These are phyloP conservation scores for Cerceris ruficornis DNA, from an alignment of 2,888 invertebrate species.

Conservation along the genomic window DNA sequence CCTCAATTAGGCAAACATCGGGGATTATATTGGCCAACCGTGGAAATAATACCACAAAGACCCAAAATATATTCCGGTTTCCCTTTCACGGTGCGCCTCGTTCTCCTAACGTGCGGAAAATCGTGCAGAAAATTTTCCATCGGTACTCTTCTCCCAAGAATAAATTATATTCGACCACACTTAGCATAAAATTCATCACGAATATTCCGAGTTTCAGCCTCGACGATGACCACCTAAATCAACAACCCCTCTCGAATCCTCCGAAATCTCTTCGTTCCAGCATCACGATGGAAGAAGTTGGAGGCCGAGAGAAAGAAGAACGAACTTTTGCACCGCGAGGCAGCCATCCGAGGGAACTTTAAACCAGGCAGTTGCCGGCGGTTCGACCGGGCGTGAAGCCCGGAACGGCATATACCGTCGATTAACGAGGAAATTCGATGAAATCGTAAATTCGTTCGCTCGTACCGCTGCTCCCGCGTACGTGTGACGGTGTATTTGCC, in stretches of 20 bases:
- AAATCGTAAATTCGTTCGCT: constrained; percentile 74
- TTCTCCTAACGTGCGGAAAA: too few species aligned
- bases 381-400: constrained; percentile 63
- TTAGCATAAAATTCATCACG: too few species aligned
- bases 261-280: too few species aligned
- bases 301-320: background rate
- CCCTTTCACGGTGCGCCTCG: too few species aligned
- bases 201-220: too few species aligned
- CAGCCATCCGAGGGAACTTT: constrained; percentile 53
- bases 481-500: constrained; percentile 50
- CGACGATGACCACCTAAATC: too few species aligned
- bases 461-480: constrained; percentile 44
- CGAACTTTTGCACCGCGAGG: constrained; percentile 21
- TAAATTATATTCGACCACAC: too few species aligned
- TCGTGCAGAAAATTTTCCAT: too few species aligned
- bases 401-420: constrained; percentile 67
- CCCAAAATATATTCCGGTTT: constrained; percentile 7
- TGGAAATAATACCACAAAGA: constrained; percentile 29
- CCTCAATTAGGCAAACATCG: constrained; percentile 46
- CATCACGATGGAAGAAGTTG: background rate
- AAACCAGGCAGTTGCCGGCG: constrained; percentile 45
- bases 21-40: constrained; percentile 11
- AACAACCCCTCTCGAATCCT: too few species aligned
- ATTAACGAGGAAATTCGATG: constrained; percentile 77
- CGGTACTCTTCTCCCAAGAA: too few species aligned